A percentile compares a stretch with the other conserved stretches of the same genome.
phyloP scores from a whole-genome alignment of 2,797 vertebrate species.

The Coregonus ussuriensis region DNA sequence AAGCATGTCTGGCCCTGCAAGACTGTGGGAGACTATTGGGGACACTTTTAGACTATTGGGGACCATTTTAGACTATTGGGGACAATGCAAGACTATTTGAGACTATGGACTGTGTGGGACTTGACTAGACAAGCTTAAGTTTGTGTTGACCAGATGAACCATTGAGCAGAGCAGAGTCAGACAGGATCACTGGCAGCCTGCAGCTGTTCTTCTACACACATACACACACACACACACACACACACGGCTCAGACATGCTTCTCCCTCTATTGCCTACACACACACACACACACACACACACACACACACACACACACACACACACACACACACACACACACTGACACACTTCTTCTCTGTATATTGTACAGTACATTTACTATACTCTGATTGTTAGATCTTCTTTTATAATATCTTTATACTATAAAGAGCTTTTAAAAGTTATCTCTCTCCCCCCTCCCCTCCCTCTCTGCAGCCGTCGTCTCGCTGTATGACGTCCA shows the following conservation, averaged over 20 bases:
- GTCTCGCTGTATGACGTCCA: slow-evolving; percentile 86
- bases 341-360: neutral
- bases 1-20: slow-evolving; percentile 57
- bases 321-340: neutral
- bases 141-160: neutral
- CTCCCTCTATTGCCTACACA: neutral
- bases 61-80: neutral
- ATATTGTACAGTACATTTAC: neutral
- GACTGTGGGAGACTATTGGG: neutral
- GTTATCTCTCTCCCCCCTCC: neutral
- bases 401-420: slow-evolving; percentile 21
- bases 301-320: no score
- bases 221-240: slow-evolving; percentile 29
- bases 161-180: slow-evolving; percentile 50
- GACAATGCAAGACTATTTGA: neutral
- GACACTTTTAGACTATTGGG: neutral
- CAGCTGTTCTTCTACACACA: slow-evolving; percentile 70
- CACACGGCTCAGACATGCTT: slow-evolving; percentile 6
- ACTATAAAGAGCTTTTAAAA: neutral
- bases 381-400: neutral
- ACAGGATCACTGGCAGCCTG: slow-evolving; percentile 68
- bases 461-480: slow-evolving; percentile 77
- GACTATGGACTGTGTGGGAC: neutral
- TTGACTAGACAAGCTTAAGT: neutral
- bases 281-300: no score